Base-by-base conservation (phyloP, 2,888 invertebrate genomes). In the Drymonia ruficornis region DNA sequence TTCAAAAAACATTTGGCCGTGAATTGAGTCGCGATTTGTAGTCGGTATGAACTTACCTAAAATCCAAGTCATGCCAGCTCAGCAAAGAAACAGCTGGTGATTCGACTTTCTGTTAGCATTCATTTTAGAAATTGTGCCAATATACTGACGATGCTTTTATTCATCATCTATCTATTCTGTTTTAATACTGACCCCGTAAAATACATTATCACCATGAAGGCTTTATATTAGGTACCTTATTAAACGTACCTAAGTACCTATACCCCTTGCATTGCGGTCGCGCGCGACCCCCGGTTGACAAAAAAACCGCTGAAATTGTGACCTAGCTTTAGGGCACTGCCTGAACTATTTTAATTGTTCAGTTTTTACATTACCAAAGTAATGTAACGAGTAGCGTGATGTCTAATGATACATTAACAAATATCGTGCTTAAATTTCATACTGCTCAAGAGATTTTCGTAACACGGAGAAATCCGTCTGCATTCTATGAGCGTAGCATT, bases 341-440 rank as follows among this genome's bases (percentile, higher is more conserved):
- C 53, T 48, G 56, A 46, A 36, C 42, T 53, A 50, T 52, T 50
- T 56, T 53, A 4, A 53, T 56, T 48, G 48, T 47, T 43, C 48
- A 23, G 28, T n/a, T 45, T 36, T 45, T 18, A 38, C 38, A 38
- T n/a, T 38, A 38, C 15, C 38, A 38, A 2, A n/a, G n/a, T n/a
- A n/a, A n/a, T n/a, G 38, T 38, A n/a, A 38, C 15, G 38, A 19
- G 13, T 55, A 50, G 55, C 51, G 55, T 55, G 51, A 48, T 51
- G 51, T 16, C 40, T 9, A 8, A 52, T 52, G 44, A 48, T 44
- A 51, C 55, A 55, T 55, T 38, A 45, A 55, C 23, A 15, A 40
- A 40, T 42, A 18, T 18, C 49, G 31, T 53, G 44, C 38, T 49
- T 50, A 38, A 49, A 49, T 51, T 55, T 56, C 44, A 45, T 52